Evolutionary conservation across 35 echinoderm and acorn worm species (phyloP).

Genomic region (Amphiura filiformis): DNA sequence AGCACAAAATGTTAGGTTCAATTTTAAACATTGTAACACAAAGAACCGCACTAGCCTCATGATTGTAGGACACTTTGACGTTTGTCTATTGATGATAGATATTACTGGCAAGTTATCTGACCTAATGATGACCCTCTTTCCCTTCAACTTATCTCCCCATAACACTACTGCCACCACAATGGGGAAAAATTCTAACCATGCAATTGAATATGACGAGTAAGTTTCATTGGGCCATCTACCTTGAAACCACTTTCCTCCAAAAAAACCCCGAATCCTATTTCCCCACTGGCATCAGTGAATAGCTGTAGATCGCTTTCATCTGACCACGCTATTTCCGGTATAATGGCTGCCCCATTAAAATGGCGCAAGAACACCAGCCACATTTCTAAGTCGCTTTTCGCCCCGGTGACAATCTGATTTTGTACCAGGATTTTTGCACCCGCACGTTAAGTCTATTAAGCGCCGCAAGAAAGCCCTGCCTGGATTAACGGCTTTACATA

Average conservation of each 20-base stretch:
- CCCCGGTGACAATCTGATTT: background rate
- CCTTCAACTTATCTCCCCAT: background rate
- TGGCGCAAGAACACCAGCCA: background rate
- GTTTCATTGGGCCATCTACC: background rate
- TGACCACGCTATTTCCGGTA: background rate
- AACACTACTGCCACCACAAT: conserved; percentile 16
- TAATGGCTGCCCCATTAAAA: conserved; percentile 15
- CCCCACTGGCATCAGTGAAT: conserved; percentile 12
- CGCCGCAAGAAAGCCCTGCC: conserved; percentile 34
- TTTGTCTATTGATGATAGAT: conserved; percentile 28
- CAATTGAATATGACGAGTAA: background rate
- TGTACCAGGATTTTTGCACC: conserved; percentile 1
- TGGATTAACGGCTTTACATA: conserved; percentile 38
- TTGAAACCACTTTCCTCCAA: conserved; percentile 21
- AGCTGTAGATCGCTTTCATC: conserved; percentile 1
- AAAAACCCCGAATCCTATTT: conserved; percentile 20
- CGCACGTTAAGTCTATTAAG: conserved; percentile 27
- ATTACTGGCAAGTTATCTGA: conserved; percentile 41
- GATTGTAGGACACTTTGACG: conserved; percentile 20
- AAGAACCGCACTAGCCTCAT: conserved; percentile 27
- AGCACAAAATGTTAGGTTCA: conserved; percentile 11
- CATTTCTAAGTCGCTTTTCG: background rate
- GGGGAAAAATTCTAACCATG: conserved; percentile 22
- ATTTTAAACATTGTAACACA: conserved; percentile 6
- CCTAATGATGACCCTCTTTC: conserved; percentile 28